These are phyloP conservation scores for Atopsyche davidsoni DNA, from an alignment of 1,140 invertebrate species.

Conservation along the genomic window DNA sequence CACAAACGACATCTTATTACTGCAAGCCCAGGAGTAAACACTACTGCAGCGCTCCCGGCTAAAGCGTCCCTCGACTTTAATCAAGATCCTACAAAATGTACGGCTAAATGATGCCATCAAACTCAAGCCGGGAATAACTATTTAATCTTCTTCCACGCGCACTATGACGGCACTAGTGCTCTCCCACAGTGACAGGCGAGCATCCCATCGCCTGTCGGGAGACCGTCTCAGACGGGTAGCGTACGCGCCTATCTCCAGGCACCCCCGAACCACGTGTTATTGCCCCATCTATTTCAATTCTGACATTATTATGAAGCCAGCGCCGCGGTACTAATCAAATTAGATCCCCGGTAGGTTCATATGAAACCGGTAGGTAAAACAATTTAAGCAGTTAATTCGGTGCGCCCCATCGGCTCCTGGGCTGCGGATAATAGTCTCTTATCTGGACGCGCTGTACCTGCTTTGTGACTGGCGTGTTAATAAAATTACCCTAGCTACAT, in stretches of 20 bases:
- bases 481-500: no score
- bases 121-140: conserved; percentile 1
- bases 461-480: no score
- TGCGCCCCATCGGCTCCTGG: no score
- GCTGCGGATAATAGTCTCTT: no score
- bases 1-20: no score
- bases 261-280: conserved; percentile 21
- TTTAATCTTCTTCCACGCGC: no score
- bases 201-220: background rate
- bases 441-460: no score
- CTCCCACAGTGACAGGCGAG: background rate
- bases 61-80: no score
- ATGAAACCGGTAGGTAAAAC: conserved; percentile 25
- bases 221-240: background rate
- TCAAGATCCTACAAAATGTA: no score
- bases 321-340: conserved; percentile 28
- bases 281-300: conserved; percentile 30
- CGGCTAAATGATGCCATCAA: conserved; percentile 2
- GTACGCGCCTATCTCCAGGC: background rate
- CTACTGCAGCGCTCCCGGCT: no score
- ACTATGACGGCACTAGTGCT: background rate
- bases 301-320: conserved; percentile 28
- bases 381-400: conserved; percentile 23
- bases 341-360: conserved; percentile 19
- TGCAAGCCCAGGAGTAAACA: no score